Base-by-base conservation (phyloP, 2,888 invertebrate species). In the Hypselothyrea guttata region DNA sequence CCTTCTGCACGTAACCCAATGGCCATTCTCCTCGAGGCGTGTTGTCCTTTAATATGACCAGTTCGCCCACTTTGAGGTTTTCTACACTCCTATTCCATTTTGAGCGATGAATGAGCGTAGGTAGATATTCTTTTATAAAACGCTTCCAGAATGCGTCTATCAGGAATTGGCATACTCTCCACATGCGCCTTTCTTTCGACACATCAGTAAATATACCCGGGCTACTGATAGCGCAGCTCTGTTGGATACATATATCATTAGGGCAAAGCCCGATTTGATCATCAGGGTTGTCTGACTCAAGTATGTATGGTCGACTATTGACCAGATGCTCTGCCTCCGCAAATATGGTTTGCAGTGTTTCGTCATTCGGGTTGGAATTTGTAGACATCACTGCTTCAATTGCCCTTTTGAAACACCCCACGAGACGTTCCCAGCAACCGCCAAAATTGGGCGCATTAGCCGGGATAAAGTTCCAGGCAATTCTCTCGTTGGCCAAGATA, bases 391-490 rank as follows among this genome's bases (percentile, higher is more conserved):
- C 53, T 3, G 57, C 45, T 5, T 38, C 33, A 7, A 84, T 27
- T 0, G 72, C 58, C 30, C 44, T 46, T 40, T 73, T 73, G 30
- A 73, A 60, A 13, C 60, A 71, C 1, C 71, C 49, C 1, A 82
- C 56, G 4, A 79, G 44, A 1, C 74, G 52, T 51, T 78, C 75
- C 82, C 76, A 78, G 16, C 47, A 42, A 1, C 53, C 59, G n/a
- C 52, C 59, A 30, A 61, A 56, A 28, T 79, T 70, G 0, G 77
- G 74, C 7, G 71, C 54, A 22, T 30, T 46, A 4, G 56, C 52
- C 7, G 77, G 83, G 1, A 73, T 79, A 41, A 75, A 76, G 16
- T 61, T 66, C 77, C 75, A 75, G 5, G 60, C 38, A 5, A 78
- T 65, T n/a, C 47, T 56, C 7, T 22, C 27, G n/a, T 8, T 35